Base-by-base conservation (phyloP, 1,140 invertebrate species). In the Drosophila busckii region DNA sequence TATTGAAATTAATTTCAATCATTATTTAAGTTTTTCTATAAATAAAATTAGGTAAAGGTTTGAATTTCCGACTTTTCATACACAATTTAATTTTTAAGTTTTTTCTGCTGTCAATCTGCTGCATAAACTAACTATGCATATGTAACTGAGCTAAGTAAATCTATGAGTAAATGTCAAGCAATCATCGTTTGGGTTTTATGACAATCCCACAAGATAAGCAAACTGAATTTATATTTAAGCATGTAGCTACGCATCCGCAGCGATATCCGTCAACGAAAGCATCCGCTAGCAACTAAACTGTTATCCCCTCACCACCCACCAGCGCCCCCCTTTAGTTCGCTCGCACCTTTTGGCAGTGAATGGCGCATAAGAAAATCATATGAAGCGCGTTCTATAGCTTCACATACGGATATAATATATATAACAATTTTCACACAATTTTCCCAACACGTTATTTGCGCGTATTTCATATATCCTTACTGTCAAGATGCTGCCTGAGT, bases 361-460 rank as follows among this genome's bases (percentile, higher is more conserved):
- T 80, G 73, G 75, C 64, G 73, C 73, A 73, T 80, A 80, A 80
- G 73, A 69, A n/a, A 80, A 80, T 80, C 73, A 80, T 80, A 78
- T 78, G 53, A 65, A 80, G 75, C 50, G 59, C n/a, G n/a, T n/a
- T n/a, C n/a, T n/a, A n/a, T n/a, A n/a, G n/a, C 63, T 64, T 48
- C 59, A 53, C 58, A 54, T 68, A 53, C 73, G 73, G 73, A 80
- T 82, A 82, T 73, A 80, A 82, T 80, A 80, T 80, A 80, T 80
- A 80, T 80, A 80, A 80, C 75, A 80, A 80, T 80, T 80, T 80
- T 80, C 73, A 73, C 73, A 73, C 73, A 68, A 80, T 80, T 80
- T 80, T 80, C 73, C 64, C 54, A 82, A 80, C 73, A 80, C 73
- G 73, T 80, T 82, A 82, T 80, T 80, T 82, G 75, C 75, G 73